These are phyloP conservation scores for Graptemys geographica DNA, from an alignment of 2,797 vertebrate species.

Conservation along the genomic window DNA sequence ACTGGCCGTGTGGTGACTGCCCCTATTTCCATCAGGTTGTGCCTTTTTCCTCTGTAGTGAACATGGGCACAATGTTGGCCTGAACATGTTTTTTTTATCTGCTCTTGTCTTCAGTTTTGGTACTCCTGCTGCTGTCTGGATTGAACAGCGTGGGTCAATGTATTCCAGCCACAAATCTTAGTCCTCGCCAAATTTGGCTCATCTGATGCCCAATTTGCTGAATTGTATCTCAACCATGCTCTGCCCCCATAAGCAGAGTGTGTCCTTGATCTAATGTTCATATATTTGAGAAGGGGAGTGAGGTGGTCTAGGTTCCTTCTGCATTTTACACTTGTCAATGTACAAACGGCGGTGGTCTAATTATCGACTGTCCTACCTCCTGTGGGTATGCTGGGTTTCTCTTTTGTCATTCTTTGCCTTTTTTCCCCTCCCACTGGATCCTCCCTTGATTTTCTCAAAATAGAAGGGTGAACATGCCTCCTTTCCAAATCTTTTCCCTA, in stretches of 20 bases:
- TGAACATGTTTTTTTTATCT: neutral
- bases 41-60: neutral
- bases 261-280: neutral
- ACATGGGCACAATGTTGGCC: neutral
- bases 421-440: neutral
- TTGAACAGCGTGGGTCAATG: neutral
- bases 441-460: neutral
- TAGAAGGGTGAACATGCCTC: neutral
- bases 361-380: neutral
- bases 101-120: neutral
- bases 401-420: fast-evolving
- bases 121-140: neutral
- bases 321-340: neutral
- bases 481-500: neutral
- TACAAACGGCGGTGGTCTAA: neutral
- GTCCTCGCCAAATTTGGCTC: neutral
- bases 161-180: neutral
- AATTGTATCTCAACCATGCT: neutral
- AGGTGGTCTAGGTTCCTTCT: neutral
- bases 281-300: fast-evolving
- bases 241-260: fast-evolving
- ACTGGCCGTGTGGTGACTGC: neutral
- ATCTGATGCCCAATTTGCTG: neutral
- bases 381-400: neutral
- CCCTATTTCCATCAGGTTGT: neutral